Conservation (phyloP, 2,113 vertebrate species). For the Seriola quinqueradiata region DNA sequence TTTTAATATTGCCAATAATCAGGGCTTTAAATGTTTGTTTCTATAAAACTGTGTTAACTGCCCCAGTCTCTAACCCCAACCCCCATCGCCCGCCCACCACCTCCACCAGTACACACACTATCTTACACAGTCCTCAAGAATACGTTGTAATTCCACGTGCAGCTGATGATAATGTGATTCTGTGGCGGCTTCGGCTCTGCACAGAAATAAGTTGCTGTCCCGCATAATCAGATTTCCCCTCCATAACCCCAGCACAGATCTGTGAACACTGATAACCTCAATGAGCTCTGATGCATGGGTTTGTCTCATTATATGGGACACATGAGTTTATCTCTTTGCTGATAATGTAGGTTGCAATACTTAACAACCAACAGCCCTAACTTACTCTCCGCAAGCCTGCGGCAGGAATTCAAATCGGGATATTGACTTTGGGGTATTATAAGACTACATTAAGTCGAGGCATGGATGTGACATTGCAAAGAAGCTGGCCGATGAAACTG, state of each 20-base stretch:
- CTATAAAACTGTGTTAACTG: neutral
- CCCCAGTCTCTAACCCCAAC: neutral
- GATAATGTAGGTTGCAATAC: conserved; percentile 51
- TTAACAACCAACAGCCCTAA: conserved; percentile 34
- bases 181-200: conserved; percentile 29
- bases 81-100: neutral
- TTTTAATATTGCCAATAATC: neutral
- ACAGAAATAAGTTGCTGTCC: conserved; percentile 51
- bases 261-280: conserved; percentile 53
- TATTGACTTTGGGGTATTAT: conserved; percentile 54
- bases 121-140: neutral
- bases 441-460: conserved; percentile 56
- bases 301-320: conserved; percentile 51
- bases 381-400: conserved; percentile 41
- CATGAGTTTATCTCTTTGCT: conserved; percentile 53
- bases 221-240: conserved; percentile 55
- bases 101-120: neutral
- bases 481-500: conserved; percentile 35
- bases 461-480: conserved; percentile 53
- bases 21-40: neutral
- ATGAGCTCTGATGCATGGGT: conserved; percentile 62
- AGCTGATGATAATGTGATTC: conserved; percentile 49
- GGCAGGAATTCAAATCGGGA: conserved; percentile 50
- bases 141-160: conserved; percentile 28
- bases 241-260: conserved; percentile 54